Base-by-base conservation (phyloP, 2,113 vertebrate genomes). In the Oryzias curvinotus region DNA sequence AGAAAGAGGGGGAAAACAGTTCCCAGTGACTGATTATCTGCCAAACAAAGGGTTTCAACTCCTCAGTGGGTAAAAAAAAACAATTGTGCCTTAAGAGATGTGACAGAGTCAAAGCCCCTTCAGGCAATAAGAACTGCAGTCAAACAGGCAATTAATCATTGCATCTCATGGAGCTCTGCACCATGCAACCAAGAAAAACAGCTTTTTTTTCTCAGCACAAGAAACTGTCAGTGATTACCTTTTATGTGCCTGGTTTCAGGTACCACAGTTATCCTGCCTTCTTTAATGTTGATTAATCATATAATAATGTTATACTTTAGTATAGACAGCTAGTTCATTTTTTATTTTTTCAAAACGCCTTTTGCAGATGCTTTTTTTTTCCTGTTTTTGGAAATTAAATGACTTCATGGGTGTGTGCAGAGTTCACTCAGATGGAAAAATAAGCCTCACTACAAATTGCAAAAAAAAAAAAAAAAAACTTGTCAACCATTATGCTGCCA, bases 11-110 rank as follows among this genome's bases (percentile, higher is more conserved):
- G 60, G 51, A 62, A 16, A 80, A 41, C 57, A 57, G 65, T 86
- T 85, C 79, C 79, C 82, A 86, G 77, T 87, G 85, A 91, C 86
- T 83, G 57, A 84, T 81, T 88, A 84, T 86, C 86, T 60, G 74
- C 82, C 75, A 82, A 65, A 81, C 79, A 75, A 75, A 83, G 78
- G 70, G 52, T 81, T 88, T 88, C 77, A 65, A 80, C 78, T 88
- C 86, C 83, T 75, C 62, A 71, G 68, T 70, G 74, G 73, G 75
- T 70, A 77, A 88, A 87, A 88, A 68, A 83, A 87, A 88, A 79
- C 88, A 75, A 87, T 89, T 83, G 77, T 75, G 72, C 66, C 61
- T 88, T 79, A 85, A 87, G 62, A 44, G 74, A 75, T 78, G 74
- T 80, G 80, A 82, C 49, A 45, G 66, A 73, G 54, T n/a, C 13